These are phyloP conservation scores for Brienomyrus brachyistius DNA, from an alignment of 2,113 vertebrate species.

Conservation along the genomic window DNA sequence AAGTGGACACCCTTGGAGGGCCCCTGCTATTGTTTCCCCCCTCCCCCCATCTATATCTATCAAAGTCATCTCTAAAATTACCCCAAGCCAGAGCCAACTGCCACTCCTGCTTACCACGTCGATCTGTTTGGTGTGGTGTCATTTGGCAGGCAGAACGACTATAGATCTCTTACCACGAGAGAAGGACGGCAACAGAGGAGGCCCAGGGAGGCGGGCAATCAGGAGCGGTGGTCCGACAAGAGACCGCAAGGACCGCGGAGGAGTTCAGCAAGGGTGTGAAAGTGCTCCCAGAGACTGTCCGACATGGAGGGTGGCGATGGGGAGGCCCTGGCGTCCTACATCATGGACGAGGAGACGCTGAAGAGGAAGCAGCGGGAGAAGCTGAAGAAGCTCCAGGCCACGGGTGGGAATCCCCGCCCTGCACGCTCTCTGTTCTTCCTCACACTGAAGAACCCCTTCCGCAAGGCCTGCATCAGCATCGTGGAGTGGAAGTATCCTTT, in stretches of 20 bases:
- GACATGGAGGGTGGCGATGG: slow-evolving; percentile 63
- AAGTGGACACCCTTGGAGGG: not conserved
- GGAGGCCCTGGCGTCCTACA: slow-evolving; percentile 43
- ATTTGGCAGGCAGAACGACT: not conserved
- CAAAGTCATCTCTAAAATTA: slow-evolving; percentile 51
- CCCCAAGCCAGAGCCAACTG: slow-evolving; percentile 50
- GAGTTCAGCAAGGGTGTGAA: slow-evolving; percentile 23
- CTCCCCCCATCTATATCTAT: not conserved
- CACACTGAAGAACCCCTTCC: slow-evolving; percentile 69
- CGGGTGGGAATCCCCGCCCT: slow-evolving; percentile 61
- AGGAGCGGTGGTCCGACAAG: not conserved
- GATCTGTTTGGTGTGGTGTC: not conserved
- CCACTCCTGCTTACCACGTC: slow-evolving; percentile 31
- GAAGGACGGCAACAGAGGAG: not conserved
- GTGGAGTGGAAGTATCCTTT: slow-evolving; percentile 87
- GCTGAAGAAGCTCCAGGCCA: slow-evolving; percentile 63
- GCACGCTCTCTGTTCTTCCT: slow-evolving; percentile 72
- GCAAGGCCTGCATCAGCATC: slow-evolving; percentile 75
- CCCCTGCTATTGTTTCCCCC: slow-evolving; percentile 11
- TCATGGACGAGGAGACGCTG: slow-evolving; percentile 53
- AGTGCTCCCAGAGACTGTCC: not conserved
- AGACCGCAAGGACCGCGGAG: not conserved
- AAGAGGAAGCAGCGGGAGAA: slow-evolving; percentile 66
- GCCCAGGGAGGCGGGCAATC: not conserved
- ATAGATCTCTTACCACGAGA: not conserved